Base-by-base conservation (phyloP, 2,113 vertebrate genomes). In the Nannospalax galili region DNA sequence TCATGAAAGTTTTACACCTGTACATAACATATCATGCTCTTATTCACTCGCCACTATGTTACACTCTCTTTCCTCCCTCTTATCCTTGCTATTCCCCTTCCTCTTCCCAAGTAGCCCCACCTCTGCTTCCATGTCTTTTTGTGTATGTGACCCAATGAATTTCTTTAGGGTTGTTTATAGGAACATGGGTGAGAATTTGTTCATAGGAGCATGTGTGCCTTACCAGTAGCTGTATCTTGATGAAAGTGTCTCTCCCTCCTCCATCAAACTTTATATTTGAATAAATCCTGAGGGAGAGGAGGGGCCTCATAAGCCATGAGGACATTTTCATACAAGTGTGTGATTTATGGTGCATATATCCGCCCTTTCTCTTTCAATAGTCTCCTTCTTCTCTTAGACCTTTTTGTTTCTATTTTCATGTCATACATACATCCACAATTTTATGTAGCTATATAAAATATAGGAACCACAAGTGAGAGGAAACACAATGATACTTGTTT, bases 61-160 rank as follows among this genome's bases (percentile, higher is more conserved):
- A 3, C 0, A 45, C 2, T 45, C 45, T 52, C 32, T 20, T 65
- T 2, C 28, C 28, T 32, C 5, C 42, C 7, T 42, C 16, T 26
- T 37, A 45, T 1, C 32, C 28, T 7, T 84, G 26, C 32, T 65
- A 65, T 65, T 45, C 5, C 42, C 5, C 32, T 45, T 65, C 62
- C 17, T 20, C 0, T 82, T 32, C 9, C 0, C 26, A 45, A 22
- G 4, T 4, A 35, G 64, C 5, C 17, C 16, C 17, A 20, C 10
- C 32, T 42, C 17, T 84, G 11, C 26, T 28, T 20, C 16, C 0
- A 11, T 84, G 30, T 67, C 65, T 28, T 42, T 69, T 14, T 80
- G 35, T 80, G 32, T 80, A n/a, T 62, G 24, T 82, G 22, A 81
- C n/a, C 9, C 24, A 62, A 9, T 42, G 15, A 42, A 8, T 30